Conservation (phyloP, 2,113 vertebrate species). For the Fregata magnificens region DNA sequence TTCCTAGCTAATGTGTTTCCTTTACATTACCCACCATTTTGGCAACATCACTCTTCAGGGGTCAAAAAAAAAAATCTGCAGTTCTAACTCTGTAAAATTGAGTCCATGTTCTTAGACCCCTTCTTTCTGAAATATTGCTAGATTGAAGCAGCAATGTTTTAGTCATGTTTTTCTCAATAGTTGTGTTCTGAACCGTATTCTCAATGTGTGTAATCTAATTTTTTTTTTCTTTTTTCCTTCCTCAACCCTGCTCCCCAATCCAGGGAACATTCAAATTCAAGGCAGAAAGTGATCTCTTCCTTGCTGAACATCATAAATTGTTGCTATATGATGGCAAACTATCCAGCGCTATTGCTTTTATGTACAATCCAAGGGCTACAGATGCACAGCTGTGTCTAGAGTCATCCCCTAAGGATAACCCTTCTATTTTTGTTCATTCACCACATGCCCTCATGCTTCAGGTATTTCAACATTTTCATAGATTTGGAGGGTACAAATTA, state of each 20-base stretch:
- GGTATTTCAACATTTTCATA: conserved; percentile 73
- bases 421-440: conserved; percentile 97
- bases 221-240: neutral
- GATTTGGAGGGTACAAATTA: neutral
- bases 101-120: neutral
- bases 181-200: neutral
- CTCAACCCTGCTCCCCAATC: neutral
- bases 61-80: neutral
- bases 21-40: neutral
- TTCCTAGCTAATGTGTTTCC: neutral
- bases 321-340: conserved; percentile 95
- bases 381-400: conserved; percentile 98
- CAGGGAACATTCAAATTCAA: conserved; percentile 97
- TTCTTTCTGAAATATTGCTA: neutral
- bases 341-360: conserved; percentile 89
- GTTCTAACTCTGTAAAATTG: neutral
- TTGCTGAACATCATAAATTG: conserved; percentile 93
- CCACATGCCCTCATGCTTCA: conserved; percentile 99
- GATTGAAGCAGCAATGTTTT: neutral
- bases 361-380: conserved; percentile 95
- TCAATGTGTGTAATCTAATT: neutral
- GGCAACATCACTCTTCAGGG: neutral
- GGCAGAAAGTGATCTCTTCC: conserved; percentile 94
- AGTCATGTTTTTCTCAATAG: neutral
- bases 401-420: conserved; percentile 94